Conservation (phyloP, 2,797 vertebrate genomes). For the Anolis apletophallus region DNA sequence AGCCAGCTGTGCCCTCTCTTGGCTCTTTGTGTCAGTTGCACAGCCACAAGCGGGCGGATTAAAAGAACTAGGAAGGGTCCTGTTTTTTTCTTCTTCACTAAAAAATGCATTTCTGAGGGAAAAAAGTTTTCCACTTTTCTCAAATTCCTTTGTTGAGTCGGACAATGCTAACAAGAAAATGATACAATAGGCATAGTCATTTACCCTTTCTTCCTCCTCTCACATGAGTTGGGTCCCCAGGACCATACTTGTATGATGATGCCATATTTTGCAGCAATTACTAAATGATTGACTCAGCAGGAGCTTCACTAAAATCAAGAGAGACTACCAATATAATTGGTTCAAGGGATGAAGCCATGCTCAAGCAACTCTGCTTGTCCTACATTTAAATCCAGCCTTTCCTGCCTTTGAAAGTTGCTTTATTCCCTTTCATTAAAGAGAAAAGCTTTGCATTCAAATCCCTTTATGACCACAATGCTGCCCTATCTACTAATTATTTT, state of each 20-base stretch:
- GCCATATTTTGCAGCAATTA: neutral
- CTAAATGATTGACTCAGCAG: neutral
- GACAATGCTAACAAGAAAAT: neutral
- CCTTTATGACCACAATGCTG: neutral
- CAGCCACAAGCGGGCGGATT: slow-evolving; percentile 50
- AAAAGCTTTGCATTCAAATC: neutral
- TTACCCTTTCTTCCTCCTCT: neutral
- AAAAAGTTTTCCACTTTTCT: slow-evolving; percentile 28
- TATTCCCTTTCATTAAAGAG: neutral
- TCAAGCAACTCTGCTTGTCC: neutral
- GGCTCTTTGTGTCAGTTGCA: slow-evolving; percentile 50
- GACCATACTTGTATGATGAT: neutral
- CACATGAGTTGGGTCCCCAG: neutral
- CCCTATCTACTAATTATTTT: neutral
- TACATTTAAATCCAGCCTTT: neutral
- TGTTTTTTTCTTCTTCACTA: neutral
- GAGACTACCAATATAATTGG: neutral
- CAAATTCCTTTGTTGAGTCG: slow-evolving; percentile 34
- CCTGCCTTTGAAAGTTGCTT: neutral
- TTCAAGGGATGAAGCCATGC: neutral
- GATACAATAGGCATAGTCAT: neutral
- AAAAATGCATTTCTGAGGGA: neutral
- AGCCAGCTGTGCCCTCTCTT: slow-evolving; percentile 72
- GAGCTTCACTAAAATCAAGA: neutral
- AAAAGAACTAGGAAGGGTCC: neutral